Base-by-base conservation (phyloP, 2,113 vertebrate genomes). In the Orientallactaga bullata region DNA sequence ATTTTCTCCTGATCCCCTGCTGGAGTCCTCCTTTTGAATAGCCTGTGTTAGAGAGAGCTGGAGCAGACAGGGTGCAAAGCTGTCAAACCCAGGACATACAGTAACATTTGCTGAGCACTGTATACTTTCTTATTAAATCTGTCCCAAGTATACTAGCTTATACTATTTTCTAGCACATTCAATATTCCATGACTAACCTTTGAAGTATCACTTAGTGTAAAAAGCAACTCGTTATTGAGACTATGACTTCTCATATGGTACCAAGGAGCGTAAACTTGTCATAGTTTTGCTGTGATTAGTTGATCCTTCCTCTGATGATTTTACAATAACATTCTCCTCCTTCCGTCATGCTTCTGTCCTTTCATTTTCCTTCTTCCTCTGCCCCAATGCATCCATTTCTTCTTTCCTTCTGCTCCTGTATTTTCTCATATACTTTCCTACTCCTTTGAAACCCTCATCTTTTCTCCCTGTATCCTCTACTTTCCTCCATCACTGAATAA, bases 401-500 rank as follows among this genome's bases (percentile, higher is more conserved):
- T 17, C 18, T 85, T 88, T 35, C 24, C 24, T 47, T 16, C 20
- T 8, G n/a, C n/a, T n/a, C 30, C 17, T 20, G 73, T 32, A 11
- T 47, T 81, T 82, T 23, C 24, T 65, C 20, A 42, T 51, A 26
- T 0, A 7, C 17, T 47, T 77, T 7, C 20, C 74, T 30, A 17
- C 4, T 60, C 11, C 16, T 17, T 32, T 76, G 30, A 24, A 65
- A 13, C 39, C 42, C 24, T 32, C 16, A 58, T 32, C 32, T 63
- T 47, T 93, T 39, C 26, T 73, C 13, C 47, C 65, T 87, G n/a
- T 86, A 24, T 47, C 35, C n/a, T 86, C 8, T 51, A 47, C 23
- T n/a, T 74, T 86, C 79, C 32, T 85, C 39, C 23, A 65, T 69
- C 26, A 65, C 83, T 93, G 79, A 94, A 68, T 89, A 68, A 72